A percentile compares a stretch with the other conserved stretches of the same genome.
These are phyloP conservation scores for Chloromyia formosa DNA, from an alignment of 2,888 invertebrate genomes.

Conservation along the genomic window DNA sequence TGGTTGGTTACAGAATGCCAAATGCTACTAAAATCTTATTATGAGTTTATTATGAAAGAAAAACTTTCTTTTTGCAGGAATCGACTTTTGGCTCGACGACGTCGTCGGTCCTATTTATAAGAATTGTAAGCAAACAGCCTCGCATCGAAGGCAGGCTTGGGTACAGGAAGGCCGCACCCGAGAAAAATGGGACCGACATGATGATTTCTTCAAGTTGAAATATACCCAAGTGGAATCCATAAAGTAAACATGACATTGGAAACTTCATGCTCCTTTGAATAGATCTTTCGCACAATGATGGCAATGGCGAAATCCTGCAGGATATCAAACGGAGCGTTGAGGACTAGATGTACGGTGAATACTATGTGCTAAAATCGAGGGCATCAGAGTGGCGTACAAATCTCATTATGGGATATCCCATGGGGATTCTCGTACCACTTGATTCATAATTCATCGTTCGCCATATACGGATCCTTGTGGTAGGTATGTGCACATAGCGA, in stretches of 20 bases:
- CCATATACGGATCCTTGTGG: neutral
- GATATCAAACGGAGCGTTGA: neutral
- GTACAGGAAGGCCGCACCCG: neutral
- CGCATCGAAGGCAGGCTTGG: neutral
- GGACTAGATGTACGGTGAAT: neutral
- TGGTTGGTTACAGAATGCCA: slow-evolving; percentile 33
- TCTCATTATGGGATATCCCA: slow-evolving; percentile 41
- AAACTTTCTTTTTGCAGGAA: slow-evolving; percentile 30
- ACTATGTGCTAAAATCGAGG: neutral
- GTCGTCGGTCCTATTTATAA: neutral
- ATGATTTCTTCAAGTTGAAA: slow-evolving; percentile 31
- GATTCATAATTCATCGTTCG: slow-evolving; percentile 29
- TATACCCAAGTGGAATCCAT: slow-evolving; percentile 37
- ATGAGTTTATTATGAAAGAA: slow-evolving; percentile 42
- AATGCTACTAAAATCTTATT: slow-evolving; percentile 43
- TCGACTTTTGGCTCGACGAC: slow-evolving; percentile 9
- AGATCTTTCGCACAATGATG: neutral
- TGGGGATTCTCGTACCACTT: slow-evolving; percentile 16
- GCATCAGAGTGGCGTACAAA: slow-evolving; percentile 33
- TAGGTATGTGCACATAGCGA: neutral
- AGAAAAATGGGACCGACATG: slow-evolving; percentile 34
- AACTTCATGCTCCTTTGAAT: slow-evolving; percentile 23
- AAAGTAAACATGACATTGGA: slow-evolving; percentile 42
- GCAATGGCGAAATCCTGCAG: neutral
- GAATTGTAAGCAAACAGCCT: slow-evolving; percentile 4